Evolutionary conservation across 1,140 invertebrate species (phyloP), one percentile per base, ranked within the genome.

Genomic region (Muscidifurax raptorellus): DNA sequence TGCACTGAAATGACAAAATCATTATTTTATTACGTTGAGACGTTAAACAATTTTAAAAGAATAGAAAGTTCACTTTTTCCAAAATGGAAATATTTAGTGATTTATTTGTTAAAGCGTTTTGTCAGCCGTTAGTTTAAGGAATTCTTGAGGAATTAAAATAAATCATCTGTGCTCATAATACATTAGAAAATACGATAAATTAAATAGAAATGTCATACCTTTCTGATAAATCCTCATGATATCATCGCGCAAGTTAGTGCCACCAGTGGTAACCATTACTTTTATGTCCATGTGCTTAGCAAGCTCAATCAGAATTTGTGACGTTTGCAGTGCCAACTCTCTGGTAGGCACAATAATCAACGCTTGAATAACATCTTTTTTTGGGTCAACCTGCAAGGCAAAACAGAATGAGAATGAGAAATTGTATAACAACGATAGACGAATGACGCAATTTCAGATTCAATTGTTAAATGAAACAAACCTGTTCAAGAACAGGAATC

Each of bases 161-260:
- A n/a, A n/a, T n/a, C n/a, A n/a, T n/a, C n/a, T n/a, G n/a, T n/a
- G n/a, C n/a, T n/a, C 5, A 36, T 4, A 36, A 36, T 4, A 36
- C 32, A 36, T 36, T 36, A 67, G 77, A 74, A 76, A 12, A 66
- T 47, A 28, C 3, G 12, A 30, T 25, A 64, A 79, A 59, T 79
- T 13, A 27, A 69, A 30, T 28, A 80, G n/a, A 80, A 15, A 69
- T 44, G 4, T 83, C 86, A 90, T 91, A 97, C 96, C 96, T 96
- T 98, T 98, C 93, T 99, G 98, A 94, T 99, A 99, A 92, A 99
- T 98, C 94, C 99, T 97, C 96, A 99, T 98, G 92, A 99, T 99
- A 93, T 99, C 99, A 94, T 99, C 99, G 91, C 98, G 97, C 85
- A 99, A 95, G 94, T 99, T 99, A 86, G 99, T 99, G 88, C 99